These are phyloP conservation scores for Cromileptes altivelis DNA, from an alignment of 2,113 vertebrate genomes.

Conservation along the genomic window DNA sequence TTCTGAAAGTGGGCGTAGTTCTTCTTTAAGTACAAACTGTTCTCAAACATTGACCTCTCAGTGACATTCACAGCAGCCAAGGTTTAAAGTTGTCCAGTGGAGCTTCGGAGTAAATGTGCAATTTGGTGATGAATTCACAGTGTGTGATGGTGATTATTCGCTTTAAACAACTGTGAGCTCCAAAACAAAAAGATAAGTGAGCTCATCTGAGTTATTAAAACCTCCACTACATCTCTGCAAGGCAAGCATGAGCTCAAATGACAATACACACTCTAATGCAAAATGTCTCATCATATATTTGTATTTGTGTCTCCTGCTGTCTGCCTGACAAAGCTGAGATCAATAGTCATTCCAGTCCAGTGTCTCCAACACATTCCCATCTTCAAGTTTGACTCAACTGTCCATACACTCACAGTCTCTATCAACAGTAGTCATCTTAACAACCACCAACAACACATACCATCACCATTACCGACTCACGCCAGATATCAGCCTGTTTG, in stretches of 20 bases:
- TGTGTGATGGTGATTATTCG: not conserved
- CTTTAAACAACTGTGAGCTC: not conserved
- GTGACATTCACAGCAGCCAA: no score
- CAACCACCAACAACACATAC: slow-evolving; percentile 8
- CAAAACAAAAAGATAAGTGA: not conserved
- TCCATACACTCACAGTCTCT: not conserved
- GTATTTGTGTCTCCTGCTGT: slow-evolving; percentile 1
- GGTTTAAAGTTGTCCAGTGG: no score
- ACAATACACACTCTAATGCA: not conserved
- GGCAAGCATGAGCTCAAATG: not conserved
- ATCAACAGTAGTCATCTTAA: slow-evolving; percentile 16
- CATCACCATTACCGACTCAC: not conserved
- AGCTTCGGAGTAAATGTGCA: not conserved
- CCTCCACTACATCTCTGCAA: not conserved
- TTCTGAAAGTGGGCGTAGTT: no score
- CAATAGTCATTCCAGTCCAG: slow-evolving; percentile 1
- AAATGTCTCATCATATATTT: not conserved
- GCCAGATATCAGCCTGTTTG: not conserved
- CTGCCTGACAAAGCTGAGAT: slow-evolving; percentile 30
- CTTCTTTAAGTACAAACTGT: no score
- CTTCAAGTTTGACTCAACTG: slow-evolving; percentile 31
- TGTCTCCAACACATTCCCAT: slow-evolving; percentile 34
- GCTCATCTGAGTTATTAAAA: not conserved
- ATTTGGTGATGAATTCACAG: not conserved
- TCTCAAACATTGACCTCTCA: no score